Base-by-base conservation (phyloP, 2,888 invertebrate species). In the Lutraria lutraria region DNA sequence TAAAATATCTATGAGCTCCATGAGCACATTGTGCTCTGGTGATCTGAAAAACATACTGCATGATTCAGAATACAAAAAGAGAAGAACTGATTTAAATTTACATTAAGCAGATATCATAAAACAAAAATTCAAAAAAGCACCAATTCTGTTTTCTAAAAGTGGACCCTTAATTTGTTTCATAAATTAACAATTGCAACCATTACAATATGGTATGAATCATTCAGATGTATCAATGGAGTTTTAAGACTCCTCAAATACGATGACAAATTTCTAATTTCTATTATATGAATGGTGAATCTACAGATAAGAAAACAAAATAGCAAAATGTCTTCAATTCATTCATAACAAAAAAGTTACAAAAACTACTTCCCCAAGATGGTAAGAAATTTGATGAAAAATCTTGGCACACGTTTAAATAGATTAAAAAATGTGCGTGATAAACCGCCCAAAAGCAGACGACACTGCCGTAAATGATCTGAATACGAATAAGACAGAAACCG, bases 401-500 rank as follows among this genome's bases (percentile, higher is more conserved):
- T 25, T n/a, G n/a, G 63, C 63, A n/a, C 25, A 68, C n/a, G 25
- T 68, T 25, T 25, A 68, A 68, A n/a, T 68, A 68, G 21, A 68
- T 68, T 68, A n/a, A 68, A 68, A 68, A 25, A 25, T n/a, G n/a
- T 21, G 63, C 25, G 25, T 13, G n/a, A 68, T 21, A 68, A 68
- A 68, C 76, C 34, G 34, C 34, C 76, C 34, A 76, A 76, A 25
- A 76, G 76, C 16, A 76, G 76, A 31, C 76, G 34, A 34, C 76
- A 76, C 76, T 13, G 16, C 25, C 19, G 34, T 76, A 34, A 76
- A 76, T 76, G 76, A 76, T 76, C 15, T 31, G 19, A 76, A 76
- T 76, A 25, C 16, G 34, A 34, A 76, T 76, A 34, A 76, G 76
- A 76, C 31, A 34, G 34, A 76, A 76, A 76, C 4, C 13, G 31